Conservation (phyloP, 2,888 invertebrate species). For the Holacanthella duospinosa region DNA sequence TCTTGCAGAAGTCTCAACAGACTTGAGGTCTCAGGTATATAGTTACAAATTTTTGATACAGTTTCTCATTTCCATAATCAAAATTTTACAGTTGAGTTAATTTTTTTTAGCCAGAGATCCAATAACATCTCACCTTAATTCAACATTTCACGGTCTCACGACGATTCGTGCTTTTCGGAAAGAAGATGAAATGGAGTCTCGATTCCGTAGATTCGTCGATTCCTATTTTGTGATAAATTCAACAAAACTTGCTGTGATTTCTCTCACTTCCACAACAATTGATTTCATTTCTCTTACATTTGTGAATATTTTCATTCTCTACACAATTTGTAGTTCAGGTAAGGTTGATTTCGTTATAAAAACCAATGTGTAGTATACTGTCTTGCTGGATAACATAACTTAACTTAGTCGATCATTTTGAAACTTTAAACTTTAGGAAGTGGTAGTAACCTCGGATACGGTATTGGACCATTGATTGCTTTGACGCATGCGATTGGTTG, state of each 20-base stretch:
- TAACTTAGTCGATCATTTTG: not conserved
- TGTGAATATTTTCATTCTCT: not conserved
- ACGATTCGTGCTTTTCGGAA: constrained; percentile 1
- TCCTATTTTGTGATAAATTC: not conserved
- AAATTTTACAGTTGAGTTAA: not conserved
- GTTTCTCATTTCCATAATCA: too few relatives aligned
- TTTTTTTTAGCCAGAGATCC: not conserved
- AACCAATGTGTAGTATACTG: too few relatives aligned
- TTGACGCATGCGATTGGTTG: not conserved
- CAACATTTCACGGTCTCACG: not conserved
- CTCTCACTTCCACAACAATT: not conserved
- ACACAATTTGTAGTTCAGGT: not conserved
- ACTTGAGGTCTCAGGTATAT: not conserved
- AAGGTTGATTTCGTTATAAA: not conserved
- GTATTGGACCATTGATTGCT: constrained; percentile 4
- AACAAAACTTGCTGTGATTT: not conserved
- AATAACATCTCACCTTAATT: not conserved
- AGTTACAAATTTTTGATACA: not conserved
- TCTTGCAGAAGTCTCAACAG: not conserved
- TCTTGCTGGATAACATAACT: not conserved
- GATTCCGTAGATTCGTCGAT: not conserved
- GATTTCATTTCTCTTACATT: not conserved
- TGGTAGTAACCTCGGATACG: not conserved
- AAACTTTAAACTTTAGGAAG: not conserved
- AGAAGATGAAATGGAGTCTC: not conserved